Evolutionary conservation across 1,140 invertebrate genomes (phyloP), one percentile per base, ranked within the genome.

Genomic region (Acromyrmex echinatior): DNA sequence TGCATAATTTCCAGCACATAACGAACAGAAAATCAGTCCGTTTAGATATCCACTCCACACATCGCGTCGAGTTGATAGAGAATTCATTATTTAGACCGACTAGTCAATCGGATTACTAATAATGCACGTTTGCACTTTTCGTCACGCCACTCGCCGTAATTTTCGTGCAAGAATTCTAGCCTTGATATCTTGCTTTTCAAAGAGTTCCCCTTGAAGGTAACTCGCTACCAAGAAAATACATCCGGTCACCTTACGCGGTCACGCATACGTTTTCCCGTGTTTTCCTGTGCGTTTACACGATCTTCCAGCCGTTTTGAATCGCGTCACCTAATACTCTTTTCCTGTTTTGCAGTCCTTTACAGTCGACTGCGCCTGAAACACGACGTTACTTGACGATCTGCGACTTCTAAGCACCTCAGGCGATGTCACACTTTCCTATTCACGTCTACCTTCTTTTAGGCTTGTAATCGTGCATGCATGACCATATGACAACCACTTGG

Each of bases 361-460:
- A 53, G 53, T 74, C 53, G 68, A 73, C 68, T 60, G 80, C 68
- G 53, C 68, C 12, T 39, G 51, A 74, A 53, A 82, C 45, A 25
- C 35, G 25, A 49, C 12, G 25, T 39, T 45, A 74, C 35, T 60
- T 35, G 25, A 9, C 25, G 68, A 82, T 82, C 80, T 49, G 60
- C 53, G 35, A 60, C 79, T 89, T 88, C 87, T 89, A 91, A 92
- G 91, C 92, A 92, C 88, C 76, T 65, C 82, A 81, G 87, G 73
- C 90, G 90, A 91, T 92, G 86, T 87, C 79, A 87, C 79, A 87
- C 79, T 87, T 87, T 87, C 79, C 79, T 70, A 82, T 84, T 74
- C 65, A 39, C 58, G 60, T 65, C 58, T 66, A 74, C 58, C 68
- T 73, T 79, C 21, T 80, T 58, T 76, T 79, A 65, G 39, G 35